These are phyloP conservation scores for Uropsilus gracilis DNA, from an alignment of 2,113 vertebrate genomes.

Conservation along the genomic window DNA sequence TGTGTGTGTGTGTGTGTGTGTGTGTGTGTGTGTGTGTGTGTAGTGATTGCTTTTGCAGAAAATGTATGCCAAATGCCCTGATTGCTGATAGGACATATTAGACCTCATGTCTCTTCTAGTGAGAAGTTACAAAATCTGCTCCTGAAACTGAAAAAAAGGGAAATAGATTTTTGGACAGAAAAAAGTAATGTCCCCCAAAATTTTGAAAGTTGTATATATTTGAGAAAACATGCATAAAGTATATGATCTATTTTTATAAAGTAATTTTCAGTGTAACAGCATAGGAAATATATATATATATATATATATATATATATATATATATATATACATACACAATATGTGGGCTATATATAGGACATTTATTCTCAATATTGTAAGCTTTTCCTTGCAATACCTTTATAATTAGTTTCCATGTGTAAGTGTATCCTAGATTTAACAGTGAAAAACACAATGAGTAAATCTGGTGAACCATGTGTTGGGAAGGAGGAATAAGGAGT, in stretches of 20 bases:
- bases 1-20: fast-evolving
- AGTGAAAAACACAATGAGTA: not conserved
- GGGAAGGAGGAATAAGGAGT: not conserved
- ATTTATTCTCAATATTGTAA: not conserved
- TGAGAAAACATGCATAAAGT: not conserved
- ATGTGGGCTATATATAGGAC: no score
- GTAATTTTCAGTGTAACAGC: not conserved
- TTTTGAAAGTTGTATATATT: not conserved
- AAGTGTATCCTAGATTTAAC: not conserved
- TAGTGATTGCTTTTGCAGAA: not conserved
- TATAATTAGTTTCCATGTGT: not conserved
- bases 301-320: no score
- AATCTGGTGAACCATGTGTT: constrained; percentile 8
- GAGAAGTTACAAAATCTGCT: not conserved
- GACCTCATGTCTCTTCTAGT: not conserved
- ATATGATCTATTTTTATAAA: not conserved
- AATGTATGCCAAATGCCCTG: no score
- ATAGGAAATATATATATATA: no score
- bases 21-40: no score
- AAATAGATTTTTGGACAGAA: not conserved
- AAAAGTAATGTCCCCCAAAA: not conserved
- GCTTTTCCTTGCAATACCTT: not conserved
- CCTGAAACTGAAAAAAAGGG: not conserved
- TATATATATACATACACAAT: no score
- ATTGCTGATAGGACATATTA: not conserved